Base-by-base conservation (phyloP, 2,888 invertebrate species). In the Linnaemya vulpina region DNA sequence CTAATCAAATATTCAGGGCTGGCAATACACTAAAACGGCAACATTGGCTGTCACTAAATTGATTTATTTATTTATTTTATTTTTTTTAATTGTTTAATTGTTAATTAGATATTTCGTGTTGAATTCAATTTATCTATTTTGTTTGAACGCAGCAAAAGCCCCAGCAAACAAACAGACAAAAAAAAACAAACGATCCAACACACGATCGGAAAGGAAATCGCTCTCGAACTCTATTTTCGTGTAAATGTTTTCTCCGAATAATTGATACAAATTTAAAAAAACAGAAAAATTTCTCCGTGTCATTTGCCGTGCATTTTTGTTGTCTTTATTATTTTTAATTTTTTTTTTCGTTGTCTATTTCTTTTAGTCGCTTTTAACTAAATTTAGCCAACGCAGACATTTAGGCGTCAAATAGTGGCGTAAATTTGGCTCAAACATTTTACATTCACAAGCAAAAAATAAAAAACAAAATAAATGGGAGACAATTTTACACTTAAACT, bases 321-420 rank as follows among this genome's bases (percentile, higher is more conserved):
- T 4, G 35, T 62, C n/a, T n/a, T n/a, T n/a, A n/a, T 60, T 43
- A 17, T 46, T 1, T 40, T 17, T 20, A 49, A 35, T 58, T 10
- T 43, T 13, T 46, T 3, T 55, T 17, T 20, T 49, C 20, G 46
- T 9, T 53, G 25, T 43, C 60, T 58, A 10, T 70, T 53, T 70
- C 9, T 49, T 35, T 4, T 55, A 22, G n/a, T 60, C 49, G 51
- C 68, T 80, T 73, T n/a, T 84, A 81, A 86, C 76, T 84, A 84
- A 84, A 87, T 83, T 86, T 84, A 84, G 79, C 73, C 74, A 77
- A 43, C 83, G 80, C 65, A 86, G 86, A 87, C 86, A 87, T 83
- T 81, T 77, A 86, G 86, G 87, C 87, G 87, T 74, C 87, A 86
- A 84, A 67, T 67, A 76, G 78, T 83, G 46, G 70, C 78, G 78